phyloP scores from a whole-genome alignment of 2,888 invertebrate genomes.

The Drosophila ustulata region DNA sequence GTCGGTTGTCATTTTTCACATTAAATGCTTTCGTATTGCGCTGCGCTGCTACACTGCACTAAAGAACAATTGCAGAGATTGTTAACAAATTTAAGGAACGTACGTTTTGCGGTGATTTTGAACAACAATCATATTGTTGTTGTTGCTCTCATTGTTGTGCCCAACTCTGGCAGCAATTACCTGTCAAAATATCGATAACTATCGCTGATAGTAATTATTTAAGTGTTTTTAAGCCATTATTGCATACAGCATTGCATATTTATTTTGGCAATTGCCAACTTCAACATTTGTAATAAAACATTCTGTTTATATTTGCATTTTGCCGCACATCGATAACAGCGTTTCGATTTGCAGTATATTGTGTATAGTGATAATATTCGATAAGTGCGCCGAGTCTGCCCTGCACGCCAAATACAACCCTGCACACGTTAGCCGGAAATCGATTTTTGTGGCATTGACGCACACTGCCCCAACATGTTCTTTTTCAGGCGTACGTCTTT shows the following conservation, averaged over 20 bases:
- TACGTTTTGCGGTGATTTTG: slow-evolving; percentile 57
- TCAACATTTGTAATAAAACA: too few relatives aligned
- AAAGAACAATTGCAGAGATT: slow-evolving; percentile 15
- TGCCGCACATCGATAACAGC: background rate
- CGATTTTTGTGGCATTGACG: slow-evolving; percentile 53
- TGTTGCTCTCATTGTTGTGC: slow-evolving; percentile 28
- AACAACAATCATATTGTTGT: slow-evolving; percentile 60
- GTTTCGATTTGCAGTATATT: too few relatives aligned
- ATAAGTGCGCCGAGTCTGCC: slow-evolving; percentile 34
- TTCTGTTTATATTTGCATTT: too few relatives aligned
- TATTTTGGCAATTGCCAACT: too few relatives aligned
- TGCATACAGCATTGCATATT: too few relatives aligned
- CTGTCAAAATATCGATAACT: slow-evolving; percentile 34
- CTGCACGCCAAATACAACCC: slow-evolving; percentile 52
- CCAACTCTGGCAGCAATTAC: slow-evolving; percentile 12
- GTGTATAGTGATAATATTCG: slow-evolving; percentile 24
- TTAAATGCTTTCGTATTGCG: slow-evolving; percentile 35
- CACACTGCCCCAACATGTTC: slow-evolving; percentile 82
- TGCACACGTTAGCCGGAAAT: slow-evolving; percentile 54
- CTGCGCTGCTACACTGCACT: background rate
- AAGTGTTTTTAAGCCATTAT: too few relatives aligned
- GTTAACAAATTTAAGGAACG: slow-evolving; percentile 39
- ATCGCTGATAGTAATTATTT: background rate
- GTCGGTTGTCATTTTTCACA: slow-evolving; percentile 77
- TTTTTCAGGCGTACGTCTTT: slow-evolving; percentile 85